Conservation (phyloP, 2,797 vertebrate genomes). For the Amazona ochrocephala region DNA sequence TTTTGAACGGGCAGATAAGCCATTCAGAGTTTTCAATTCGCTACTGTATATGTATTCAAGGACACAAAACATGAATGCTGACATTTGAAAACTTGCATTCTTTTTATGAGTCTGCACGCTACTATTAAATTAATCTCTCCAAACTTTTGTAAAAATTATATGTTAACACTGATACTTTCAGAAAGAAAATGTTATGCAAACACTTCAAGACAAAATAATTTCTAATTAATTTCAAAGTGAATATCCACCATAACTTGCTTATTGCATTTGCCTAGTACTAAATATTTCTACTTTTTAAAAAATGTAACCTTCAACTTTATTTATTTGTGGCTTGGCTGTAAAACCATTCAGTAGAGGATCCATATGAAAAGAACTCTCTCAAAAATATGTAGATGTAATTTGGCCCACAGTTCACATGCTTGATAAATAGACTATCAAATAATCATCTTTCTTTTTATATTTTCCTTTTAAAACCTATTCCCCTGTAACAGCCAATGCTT, state of each 20-base stretch:
- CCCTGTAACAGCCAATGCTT: not conserved
- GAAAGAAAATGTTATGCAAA: not conserved
- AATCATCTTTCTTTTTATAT: not conserved
- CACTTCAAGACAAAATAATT: not conserved
- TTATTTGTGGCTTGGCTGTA: not conserved
- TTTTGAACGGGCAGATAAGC: not conserved
- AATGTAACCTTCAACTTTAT: not conserved
- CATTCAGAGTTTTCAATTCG: not conserved
- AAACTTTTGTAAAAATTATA: not conserved
- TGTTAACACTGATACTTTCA: not conserved
- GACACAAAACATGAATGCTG: not conserved
- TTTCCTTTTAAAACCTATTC: not conserved
- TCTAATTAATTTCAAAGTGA: not conserved
- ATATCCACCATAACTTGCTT: not conserved
- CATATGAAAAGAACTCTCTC: not conserved
- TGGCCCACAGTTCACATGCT: not conserved
- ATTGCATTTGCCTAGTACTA: not conserved
- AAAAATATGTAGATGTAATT: not conserved
- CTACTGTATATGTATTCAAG: not conserved
- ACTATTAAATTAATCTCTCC: not conserved
- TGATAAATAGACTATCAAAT: not conserved
- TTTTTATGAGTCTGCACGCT: not conserved
- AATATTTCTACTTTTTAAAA: not conserved
- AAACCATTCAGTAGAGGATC: not conserved
- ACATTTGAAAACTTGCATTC: not conserved